Evolutionary conservation across 2,113 vertebrate genomes (phyloP), one percentile per base, ranked within the genome.

Genomic region (Elephantulus edwardii): DNA sequence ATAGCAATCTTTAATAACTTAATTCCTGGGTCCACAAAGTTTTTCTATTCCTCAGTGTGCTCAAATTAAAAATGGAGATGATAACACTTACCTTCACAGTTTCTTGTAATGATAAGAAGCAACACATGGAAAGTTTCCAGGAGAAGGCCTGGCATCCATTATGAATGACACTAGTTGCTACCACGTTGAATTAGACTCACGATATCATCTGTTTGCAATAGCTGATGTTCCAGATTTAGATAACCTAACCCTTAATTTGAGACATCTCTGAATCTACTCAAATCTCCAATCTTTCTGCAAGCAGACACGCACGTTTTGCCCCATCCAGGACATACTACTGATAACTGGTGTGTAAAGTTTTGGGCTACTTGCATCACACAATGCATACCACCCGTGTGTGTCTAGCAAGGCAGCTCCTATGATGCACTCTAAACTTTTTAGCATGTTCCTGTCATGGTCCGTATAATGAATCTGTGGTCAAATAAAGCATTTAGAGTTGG

Each of bases 381-480:
- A 12, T 1, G 5, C 33, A 62, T 11, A 1, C 8, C 1, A 0
- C 71, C 28, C 38, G 75, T 7, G 0, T 16, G 70, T 71, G 19
- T 13, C 42, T 28, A 14, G 5, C 5, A 20, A 17, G 1, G 35
- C 12, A 13, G 46, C 72, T 56, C 84, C 8, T 54, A 56, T 9
- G 40, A 75, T 56, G 2, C 16, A 44, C 7, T 82, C 50, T 52
- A 42, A 20, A 1, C 16, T 50, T 44, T 28, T 44, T 28, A 60
- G 8, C 8, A 13, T 16, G 33, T 86, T 44, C 46, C 30, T 8
- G 0, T 0, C 4, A 62, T 7, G 12, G 70, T 84, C 78, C 75
- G 76, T 38, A 58, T 66, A 56, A 44, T 9, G 48, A 60, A 22
- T 19, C 20, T 96, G 92, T n/a, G 70, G 91, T 93, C 56, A 94